These are phyloP conservation scores for Papilio dardanus DNA, from an alignment of 1,140 invertebrate genomes.

Conservation along the genomic window DNA sequence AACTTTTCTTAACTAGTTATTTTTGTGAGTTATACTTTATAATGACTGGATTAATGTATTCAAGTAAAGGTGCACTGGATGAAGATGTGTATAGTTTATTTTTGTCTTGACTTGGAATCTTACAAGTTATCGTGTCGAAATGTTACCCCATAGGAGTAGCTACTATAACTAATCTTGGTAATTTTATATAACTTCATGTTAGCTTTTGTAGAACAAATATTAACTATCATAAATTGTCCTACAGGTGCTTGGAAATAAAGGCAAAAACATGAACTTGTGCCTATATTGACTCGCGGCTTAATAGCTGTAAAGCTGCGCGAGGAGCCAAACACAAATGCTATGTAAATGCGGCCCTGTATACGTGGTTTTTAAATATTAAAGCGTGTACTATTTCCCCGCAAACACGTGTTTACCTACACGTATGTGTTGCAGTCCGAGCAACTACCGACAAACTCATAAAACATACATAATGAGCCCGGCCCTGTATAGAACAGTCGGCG, in stretches of 20 bases:
- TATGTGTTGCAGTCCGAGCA: constrained; percentile 58
- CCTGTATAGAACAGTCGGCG: constrained; percentile 63
- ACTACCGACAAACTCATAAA: constrained; percentile 72
- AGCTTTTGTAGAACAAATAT: not conserved
- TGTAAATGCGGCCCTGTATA: constrained; percentile 31
- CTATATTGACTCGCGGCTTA: constrained; percentile 11
- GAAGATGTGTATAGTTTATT: too few relatives aligned
- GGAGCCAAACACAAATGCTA: constrained; percentile 23
- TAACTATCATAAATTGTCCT: not conserved
- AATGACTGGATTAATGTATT: not conserved
- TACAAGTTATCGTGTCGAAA: not conserved
- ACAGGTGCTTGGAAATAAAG: not conserved
- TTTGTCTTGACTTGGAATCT: not conserved
- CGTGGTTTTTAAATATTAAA: constrained; percentile 63
- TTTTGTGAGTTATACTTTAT: not conserved
- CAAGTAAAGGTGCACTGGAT: too few relatives aligned
- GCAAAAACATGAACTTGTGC: not conserved
- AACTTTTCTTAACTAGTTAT: not conserved
- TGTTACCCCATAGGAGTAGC: not conserved
- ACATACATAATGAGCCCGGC: constrained; percentile 65
- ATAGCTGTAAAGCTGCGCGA: constrained; percentile 27
- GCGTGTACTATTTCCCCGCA: constrained; percentile 53
- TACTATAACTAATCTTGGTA: not conserved
- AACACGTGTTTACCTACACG: constrained; percentile 54
- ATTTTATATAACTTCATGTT: too few relatives aligned